Conservation (phyloP, 2,797 vertebrate genomes). For the Heliangelus exortis region DNA sequence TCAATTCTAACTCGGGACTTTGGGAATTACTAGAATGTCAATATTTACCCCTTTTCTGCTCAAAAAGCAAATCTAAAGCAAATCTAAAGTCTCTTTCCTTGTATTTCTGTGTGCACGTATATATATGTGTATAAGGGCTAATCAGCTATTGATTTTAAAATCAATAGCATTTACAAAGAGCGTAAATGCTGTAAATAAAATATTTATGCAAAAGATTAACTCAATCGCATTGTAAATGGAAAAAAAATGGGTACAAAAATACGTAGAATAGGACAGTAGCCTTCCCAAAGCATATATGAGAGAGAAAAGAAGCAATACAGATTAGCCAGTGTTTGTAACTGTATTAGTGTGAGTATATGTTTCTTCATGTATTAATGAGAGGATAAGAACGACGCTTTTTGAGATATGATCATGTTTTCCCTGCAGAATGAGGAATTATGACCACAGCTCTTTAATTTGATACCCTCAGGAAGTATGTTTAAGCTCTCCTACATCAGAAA, state of each 20-base stretch:
- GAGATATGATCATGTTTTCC: background rate
- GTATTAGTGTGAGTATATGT: background rate
- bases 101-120: background rate
- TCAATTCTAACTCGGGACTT: background rate
- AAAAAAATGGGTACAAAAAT: slow-evolving; percentile 30
- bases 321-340: slow-evolving; percentile 6
- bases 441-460: background rate
- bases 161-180: background rate
- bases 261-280: background rate
- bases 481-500: background rate
- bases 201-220: slow-evolving; percentile 24
- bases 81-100: background rate
- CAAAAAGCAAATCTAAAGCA: background rate
- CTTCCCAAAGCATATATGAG: slow-evolving; percentile 29
- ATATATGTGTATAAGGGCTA: background rate
- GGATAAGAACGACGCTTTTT: slow-evolving; percentile 9
- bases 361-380: background rate
- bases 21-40: background rate
- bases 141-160: background rate
- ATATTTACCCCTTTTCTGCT: slow-evolving; percentile 17
- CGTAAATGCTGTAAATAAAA: slow-evolving; percentile 4
- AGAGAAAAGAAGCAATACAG: background rate
- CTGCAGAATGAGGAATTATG: background rate
- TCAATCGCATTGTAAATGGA: background rate
- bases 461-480: background rate